Evolutionary conservation across 92 coral and sea anemone species (phyloP).

Genomic region (Phymanthus crucifer): DNA sequence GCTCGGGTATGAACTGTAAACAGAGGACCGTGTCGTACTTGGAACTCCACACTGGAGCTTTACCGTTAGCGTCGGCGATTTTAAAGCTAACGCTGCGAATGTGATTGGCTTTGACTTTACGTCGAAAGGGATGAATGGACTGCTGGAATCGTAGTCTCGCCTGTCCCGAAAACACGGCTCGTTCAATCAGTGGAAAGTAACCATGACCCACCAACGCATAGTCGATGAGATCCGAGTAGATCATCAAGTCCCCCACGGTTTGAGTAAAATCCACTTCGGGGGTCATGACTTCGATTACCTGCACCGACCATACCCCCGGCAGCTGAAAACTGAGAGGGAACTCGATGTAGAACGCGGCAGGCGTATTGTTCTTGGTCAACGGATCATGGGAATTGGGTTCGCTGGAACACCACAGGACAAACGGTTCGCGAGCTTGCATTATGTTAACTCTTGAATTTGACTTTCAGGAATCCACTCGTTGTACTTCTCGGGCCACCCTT

Average conservation of each 20-base stretch:
- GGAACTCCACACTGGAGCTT: conserved; percentile 3
- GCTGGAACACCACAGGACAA: background rate
- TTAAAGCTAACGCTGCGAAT: background rate
- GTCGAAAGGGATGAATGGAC: no score
- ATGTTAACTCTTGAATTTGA: background rate
- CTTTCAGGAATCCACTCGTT: no score
- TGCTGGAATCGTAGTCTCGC: no score
- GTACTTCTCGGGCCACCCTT: no score
- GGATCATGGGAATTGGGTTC: background rate
- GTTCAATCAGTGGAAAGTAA: no score
- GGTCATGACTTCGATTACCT: background rate
- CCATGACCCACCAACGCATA: no score
- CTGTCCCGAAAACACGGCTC: no score
- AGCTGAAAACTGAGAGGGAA: background rate
- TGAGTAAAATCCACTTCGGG: no score
- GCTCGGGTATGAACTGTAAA: no score
- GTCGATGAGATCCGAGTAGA: background rate
- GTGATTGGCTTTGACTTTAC: no score
- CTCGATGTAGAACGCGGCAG: conserved; percentile 1
- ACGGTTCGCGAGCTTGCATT: background rate
- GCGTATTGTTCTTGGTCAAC: background rate
- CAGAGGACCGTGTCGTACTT: no score
- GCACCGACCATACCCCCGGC: conserved; percentile 7
- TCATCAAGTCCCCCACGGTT: background rate
- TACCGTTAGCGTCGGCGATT: background rate